phyloP scores from a whole-genome alignment of 1,140 invertebrate genomes.

The Harlomillsia oculata region DNA sequence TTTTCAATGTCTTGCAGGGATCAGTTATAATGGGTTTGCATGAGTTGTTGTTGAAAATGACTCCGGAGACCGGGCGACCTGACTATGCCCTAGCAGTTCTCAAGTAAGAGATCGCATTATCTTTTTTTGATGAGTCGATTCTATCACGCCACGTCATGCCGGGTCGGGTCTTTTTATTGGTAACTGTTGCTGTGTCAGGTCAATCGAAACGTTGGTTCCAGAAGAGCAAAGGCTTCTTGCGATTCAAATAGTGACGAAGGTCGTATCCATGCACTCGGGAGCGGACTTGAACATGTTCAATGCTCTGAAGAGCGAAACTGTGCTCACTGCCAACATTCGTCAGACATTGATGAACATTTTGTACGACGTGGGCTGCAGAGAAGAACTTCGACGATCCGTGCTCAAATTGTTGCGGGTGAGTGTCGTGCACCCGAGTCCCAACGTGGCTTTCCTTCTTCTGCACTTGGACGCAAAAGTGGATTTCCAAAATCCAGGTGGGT shows the following conservation, averaged over 20 bases:
- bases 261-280: constrained; percentile 16
- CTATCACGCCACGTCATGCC: neutral
- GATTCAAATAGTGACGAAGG: constrained; percentile 22
- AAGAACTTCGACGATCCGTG: constrained; percentile 11
- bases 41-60: constrained; percentile 16
- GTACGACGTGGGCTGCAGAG: neutral
- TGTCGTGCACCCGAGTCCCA: constrained; percentile 27
- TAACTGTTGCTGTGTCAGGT: constrained; percentile 11
- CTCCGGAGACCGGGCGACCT: constrained; percentile 10
- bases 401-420: constrained; percentile 23
- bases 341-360: constrained; percentile 24
- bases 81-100: constrained; percentile 27
- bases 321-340: constrained; percentile 14
- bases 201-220: constrained; percentile 24
- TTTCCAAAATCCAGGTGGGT: constrained; percentile 27
- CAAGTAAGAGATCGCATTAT: constrained; percentile 18
- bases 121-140: neutral
- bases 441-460: constrained; percentile 26
- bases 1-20: constrained; percentile 3
- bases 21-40: constrained; percentile 26
- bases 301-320: constrained; percentile 7
- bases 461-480: constrained; percentile 28
- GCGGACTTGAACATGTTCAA: constrained; percentile 23
- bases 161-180: constrained; percentile 8
- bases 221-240: constrained; percentile 15